Conservation (phyloP, 2,797 vertebrate genomes). For the Mormyrus hasselquistii region DNA sequence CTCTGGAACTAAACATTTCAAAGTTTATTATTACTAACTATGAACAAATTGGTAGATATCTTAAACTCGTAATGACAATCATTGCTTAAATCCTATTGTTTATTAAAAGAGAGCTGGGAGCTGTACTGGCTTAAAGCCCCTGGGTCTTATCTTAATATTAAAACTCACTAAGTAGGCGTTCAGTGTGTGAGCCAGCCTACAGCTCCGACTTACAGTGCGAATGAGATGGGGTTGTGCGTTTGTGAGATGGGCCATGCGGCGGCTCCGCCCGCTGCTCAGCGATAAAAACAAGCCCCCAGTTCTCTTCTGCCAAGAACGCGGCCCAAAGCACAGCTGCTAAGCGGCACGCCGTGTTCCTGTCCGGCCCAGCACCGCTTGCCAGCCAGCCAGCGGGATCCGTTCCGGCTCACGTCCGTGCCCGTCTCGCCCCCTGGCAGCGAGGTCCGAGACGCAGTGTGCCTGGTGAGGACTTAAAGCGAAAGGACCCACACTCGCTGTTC, state of each 20-base stretch:
- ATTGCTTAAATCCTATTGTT: not conserved
- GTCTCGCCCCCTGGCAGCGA: not conserved
- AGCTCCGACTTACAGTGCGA: not conserved
- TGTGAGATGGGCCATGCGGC: not conserved
- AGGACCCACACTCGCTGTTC: not conserved
- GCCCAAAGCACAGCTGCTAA: not conserved
- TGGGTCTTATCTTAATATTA: not conserved
- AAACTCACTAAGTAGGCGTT: not conserved
- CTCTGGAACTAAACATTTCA: not conserved
- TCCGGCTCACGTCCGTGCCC: not conserved
- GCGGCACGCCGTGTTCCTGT: not conserved
- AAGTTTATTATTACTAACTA: not conserved
- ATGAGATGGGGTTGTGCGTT: not conserved
- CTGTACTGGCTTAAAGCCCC: not conserved
- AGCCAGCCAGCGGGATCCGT: not conserved
- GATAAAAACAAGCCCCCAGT: not conserved
- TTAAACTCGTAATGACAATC: not conserved
- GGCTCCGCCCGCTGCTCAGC: not conserved
- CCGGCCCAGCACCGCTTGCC: not conserved
- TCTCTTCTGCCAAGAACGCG: not conserved
- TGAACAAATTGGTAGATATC: not conserved
- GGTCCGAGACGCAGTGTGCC: not conserved
- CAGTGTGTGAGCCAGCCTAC: not conserved
- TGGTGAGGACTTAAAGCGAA: not conserved
- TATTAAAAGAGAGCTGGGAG: not conserved